phyloP scores from a whole-genome alignment of 2,113 vertebrate species.

The Sander lucioperca region DNA sequence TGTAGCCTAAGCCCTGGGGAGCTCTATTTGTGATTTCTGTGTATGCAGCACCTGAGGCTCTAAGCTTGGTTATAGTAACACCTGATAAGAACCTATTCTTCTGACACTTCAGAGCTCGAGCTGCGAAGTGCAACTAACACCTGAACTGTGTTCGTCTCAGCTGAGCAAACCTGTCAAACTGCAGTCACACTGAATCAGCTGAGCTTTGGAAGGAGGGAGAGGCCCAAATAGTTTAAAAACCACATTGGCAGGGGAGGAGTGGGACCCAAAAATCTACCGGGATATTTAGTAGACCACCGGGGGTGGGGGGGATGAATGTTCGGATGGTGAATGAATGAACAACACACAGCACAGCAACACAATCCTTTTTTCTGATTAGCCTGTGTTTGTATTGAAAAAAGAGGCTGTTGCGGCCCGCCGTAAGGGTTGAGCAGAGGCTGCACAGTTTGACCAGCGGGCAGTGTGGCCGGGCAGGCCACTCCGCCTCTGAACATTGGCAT shows the following conservation, averaged over 20 bases:
- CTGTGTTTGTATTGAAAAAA: too few species aligned
- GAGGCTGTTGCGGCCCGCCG: too few species aligned
- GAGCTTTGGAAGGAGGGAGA: background rate
- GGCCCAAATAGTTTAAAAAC: background rate
- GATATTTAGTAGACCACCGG: too few species aligned
- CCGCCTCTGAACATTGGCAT: background rate
- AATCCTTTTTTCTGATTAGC: too few species aligned
- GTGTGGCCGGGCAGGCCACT: too few species aligned
- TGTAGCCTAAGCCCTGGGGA: background rate
- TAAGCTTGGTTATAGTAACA: background rate
- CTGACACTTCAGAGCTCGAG: too few species aligned
- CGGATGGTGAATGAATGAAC: too few species aligned
- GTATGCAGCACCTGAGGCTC: background rate
- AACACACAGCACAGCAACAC: too few species aligned
- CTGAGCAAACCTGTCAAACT: slow-evolving; percentile 26
- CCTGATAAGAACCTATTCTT: slow-evolving; percentile 17
- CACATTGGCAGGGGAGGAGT: background rate
- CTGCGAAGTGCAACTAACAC: slow-evolving; percentile 31
- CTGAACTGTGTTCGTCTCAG: slow-evolving; percentile 17
- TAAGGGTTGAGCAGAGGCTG: too few species aligned
- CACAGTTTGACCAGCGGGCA: too few species aligned
- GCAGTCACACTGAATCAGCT: background rate
- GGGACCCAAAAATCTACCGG: too few species aligned
- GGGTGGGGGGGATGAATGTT: too few species aligned
- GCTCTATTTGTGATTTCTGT: background rate